Conservation (phyloP, 2,113 vertebrate genomes). For the Myiozetetes cayanensis region DNA sequence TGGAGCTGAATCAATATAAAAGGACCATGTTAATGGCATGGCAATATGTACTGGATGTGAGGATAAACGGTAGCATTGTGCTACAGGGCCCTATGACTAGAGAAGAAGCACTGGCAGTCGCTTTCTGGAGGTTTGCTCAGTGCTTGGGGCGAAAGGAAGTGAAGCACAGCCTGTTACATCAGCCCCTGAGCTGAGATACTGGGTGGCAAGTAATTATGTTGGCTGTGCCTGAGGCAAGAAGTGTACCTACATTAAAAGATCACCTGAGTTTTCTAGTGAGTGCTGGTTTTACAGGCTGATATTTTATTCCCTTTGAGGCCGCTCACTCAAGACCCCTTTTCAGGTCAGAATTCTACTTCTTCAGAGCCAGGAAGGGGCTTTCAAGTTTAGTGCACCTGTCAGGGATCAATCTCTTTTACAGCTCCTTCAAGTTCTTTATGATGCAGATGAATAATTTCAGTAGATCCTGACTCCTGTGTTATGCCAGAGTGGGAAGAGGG, state of each 20-base stretch:
- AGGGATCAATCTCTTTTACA: constrained; percentile 43
- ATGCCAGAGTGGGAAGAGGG: background rate
- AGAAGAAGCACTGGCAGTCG: background rate
- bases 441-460: constrained; percentile 45
- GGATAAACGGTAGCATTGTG: fast-evolving
- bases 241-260: constrained; percentile 55
- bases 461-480: background rate
- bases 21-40: background rate
- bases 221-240: constrained; percentile 24
- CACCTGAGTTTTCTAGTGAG: constrained; percentile 45
- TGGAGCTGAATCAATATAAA: background rate
- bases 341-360: constrained; percentile 52
- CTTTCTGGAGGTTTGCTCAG: background rate
- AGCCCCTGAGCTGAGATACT: background rate
- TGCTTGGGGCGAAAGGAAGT: background rate
- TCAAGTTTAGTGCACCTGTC: constrained; percentile 51
- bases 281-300: constrained; percentile 50
- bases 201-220: background rate
- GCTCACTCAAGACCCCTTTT: constrained; percentile 36
- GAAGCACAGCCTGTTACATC: background rate
- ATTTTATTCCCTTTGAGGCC: constrained; percentile 59
- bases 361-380: constrained; percentile 53
- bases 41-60: background rate
- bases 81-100: background rate
- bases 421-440: constrained; percentile 62